Percentiles rank a stretch among this genome's conserved stretches.
phyloP scores from a whole-genome alignment of 2,888 invertebrate species.

The Mactromeris polynyma region DNA sequence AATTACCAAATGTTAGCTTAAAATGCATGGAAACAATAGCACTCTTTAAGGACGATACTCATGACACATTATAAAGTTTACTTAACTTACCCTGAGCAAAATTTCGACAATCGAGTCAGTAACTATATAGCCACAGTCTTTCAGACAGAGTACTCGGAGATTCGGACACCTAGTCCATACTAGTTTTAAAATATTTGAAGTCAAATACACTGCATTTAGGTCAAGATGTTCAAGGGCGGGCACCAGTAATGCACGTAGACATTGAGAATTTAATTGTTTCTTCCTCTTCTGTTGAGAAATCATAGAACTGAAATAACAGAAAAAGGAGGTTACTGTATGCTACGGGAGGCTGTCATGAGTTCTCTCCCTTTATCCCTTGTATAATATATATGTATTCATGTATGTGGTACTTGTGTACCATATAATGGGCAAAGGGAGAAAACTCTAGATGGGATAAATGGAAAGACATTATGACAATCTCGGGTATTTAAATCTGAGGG shows the following conservation, averaged over 20 bases:
- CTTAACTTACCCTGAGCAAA: constrained; percentile 77
- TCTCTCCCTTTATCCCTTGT: too few species aligned
- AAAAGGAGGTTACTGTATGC: too few species aligned
- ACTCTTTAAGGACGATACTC: too few species aligned
- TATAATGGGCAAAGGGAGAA: too few species aligned
- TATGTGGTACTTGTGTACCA: too few species aligned
- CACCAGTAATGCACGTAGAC: constrained; percentile 76
- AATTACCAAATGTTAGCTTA: too few species aligned
- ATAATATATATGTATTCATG: too few species aligned
- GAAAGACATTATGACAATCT: too few species aligned
- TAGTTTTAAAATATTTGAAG: constrained; percentile 76
- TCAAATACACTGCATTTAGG: constrained; percentile 79
- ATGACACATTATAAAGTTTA: background rate
- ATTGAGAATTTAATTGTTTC: constrained; percentile 79
- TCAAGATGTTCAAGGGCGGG: constrained; percentile 81
- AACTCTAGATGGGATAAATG: too few species aligned
- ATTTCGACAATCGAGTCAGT: constrained; percentile 81
- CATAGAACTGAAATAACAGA: constrained; percentile 76
- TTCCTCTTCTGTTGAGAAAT: constrained; percentile 79
- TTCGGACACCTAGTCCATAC: constrained; percentile 79
- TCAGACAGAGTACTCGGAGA: constrained; percentile 79
- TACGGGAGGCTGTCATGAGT: too few species aligned
- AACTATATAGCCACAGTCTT: constrained; percentile 83
- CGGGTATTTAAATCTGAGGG: too few species aligned
- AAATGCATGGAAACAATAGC: too few species aligned